Conservation (phyloP, 1,140 invertebrate species). For the Campodea augens region DNA sequence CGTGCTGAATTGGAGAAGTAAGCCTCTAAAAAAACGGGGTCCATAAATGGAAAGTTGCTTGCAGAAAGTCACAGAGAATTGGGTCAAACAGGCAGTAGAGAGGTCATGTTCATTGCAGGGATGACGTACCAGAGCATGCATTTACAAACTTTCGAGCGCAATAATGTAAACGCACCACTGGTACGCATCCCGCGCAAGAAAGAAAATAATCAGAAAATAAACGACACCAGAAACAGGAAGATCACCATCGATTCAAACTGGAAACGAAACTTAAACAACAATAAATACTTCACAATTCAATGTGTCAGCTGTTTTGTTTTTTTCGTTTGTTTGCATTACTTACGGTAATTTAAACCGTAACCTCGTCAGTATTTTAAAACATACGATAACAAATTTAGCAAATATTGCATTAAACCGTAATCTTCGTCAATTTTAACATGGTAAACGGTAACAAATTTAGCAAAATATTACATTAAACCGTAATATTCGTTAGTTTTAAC, state of each 20-base stretch:
- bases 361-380: neutral
- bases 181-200: constrained; percentile 61
- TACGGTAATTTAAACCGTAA: neutral
- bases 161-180: constrained; percentile 88
- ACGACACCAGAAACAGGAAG: constrained; percentile 2
- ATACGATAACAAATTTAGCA: no score
- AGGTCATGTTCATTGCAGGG: constrained; percentile 24
- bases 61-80: no score
- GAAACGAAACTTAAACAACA: neutral
- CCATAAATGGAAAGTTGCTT: no score
- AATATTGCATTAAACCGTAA: no score
- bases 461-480: no score
- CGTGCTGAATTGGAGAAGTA: no score
- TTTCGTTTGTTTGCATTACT: neutral
- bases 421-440: no score
- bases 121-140: constrained; percentile 99
- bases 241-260: constrained; percentile 5
- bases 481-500: no score
- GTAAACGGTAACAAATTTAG: no score
- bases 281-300: neutral
- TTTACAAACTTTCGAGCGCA: constrained; percentile 72
- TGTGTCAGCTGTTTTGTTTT: neutral
- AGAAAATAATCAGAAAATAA: neutral
- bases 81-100: constrained; percentile 8
- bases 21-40: no score